A percentile compares a stretch with the other conserved stretches of the same genome.
Evolutionary conservation across 2,888 invertebrate genomes (phyloP).

Genomic region (Itoplectis maculator): DNA sequence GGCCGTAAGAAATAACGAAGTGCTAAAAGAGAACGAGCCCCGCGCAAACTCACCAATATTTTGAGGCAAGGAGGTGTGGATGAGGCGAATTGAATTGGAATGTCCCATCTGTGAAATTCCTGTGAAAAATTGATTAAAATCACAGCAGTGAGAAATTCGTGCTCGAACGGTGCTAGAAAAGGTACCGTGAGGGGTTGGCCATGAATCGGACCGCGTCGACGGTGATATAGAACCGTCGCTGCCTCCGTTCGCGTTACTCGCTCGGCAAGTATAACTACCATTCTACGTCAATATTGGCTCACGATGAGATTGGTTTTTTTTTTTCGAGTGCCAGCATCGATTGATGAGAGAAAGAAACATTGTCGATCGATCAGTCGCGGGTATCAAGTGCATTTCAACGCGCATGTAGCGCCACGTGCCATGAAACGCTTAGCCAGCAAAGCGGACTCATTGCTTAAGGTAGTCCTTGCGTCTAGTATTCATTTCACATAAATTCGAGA

Average conservation of each 20-base stretch:
- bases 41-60: background rate
- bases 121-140: slow-evolving; percentile 52
- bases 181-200: background rate
- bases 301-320: slow-evolving; percentile 48
- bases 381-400: background rate
- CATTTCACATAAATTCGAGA: no score
- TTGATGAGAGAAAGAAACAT: background rate
- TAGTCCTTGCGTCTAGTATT: no score
- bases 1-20: background rate
- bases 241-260: background rate
- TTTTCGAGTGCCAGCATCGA: slow-evolving; percentile 12
- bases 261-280: slow-evolving; percentile 33
- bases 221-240: slow-evolving; percentile 21
- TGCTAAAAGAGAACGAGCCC: background rate
- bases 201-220: slow-evolving; percentile 8
- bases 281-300: slow-evolving; percentile 52
- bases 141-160: slow-evolving; percentile 8
- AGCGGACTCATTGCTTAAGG: no score
- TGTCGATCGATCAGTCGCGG: background rate
- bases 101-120: background rate
- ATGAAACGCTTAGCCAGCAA: background rate
- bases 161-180: background rate
- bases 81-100: slow-evolving; percentile 1
- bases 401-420: background rate
- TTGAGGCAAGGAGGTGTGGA: background rate